phyloP scores from a whole-genome alignment of 2,113 vertebrate genomes.

The Sula dactylatra region DNA sequence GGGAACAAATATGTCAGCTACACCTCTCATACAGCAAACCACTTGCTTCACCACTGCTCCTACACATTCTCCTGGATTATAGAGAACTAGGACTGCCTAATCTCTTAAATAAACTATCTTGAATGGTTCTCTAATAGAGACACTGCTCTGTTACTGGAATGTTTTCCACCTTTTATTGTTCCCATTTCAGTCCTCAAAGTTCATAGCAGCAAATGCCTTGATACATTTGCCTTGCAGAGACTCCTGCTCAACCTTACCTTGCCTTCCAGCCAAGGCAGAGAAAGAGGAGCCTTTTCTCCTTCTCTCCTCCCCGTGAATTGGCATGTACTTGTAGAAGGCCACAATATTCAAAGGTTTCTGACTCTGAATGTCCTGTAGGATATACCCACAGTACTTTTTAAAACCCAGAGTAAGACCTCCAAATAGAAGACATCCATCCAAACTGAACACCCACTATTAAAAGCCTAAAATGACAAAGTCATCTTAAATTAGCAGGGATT shows the following conservation, averaged over 20 bases:
- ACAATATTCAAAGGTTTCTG: not conserved
- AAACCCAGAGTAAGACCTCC: not conserved
- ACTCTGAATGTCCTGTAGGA: not conserved
- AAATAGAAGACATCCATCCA: not conserved
- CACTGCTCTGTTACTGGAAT: not conserved
- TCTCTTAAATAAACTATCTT: not conserved
- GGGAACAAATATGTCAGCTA: not conserved
- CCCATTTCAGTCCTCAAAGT: not conserved
- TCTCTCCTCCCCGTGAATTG: not conserved
- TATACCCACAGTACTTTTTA: not conserved
- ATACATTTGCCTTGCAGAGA: not conserved
- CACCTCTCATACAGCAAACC: not conserved
- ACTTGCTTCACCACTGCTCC: not conserved
- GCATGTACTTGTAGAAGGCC: accelerated
- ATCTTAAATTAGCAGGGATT: not conserved
- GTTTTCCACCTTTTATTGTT: not conserved
- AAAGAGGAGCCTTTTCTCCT: not conserved
- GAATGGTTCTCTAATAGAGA: not conserved
- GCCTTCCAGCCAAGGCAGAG: not conserved
- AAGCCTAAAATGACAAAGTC: not conserved
- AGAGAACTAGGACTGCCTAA: not conserved
- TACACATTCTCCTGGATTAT: not conserved
- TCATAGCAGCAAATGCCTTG: not conserved
- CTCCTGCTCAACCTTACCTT: not conserved
- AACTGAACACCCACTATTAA: not conserved